These are phyloP conservation scores for Orcinus orca DNA, from an alignment of 2,113 vertebrate species.

Conservation along the genomic window DNA sequence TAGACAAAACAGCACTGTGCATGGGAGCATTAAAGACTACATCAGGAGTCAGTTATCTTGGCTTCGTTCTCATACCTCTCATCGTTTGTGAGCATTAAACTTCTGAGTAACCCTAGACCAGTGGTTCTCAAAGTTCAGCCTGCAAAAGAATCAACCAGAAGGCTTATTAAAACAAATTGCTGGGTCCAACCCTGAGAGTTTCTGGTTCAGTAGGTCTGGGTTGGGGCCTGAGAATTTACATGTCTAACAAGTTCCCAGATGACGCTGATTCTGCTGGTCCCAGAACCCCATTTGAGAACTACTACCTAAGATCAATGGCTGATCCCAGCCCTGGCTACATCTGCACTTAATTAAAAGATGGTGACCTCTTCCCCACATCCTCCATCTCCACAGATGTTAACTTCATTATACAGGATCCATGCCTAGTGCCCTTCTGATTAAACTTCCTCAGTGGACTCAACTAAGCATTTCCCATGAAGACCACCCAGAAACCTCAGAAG, in stretches of 20 bases:
- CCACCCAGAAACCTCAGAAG: constrained; percentile 68
- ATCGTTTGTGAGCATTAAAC: background rate
- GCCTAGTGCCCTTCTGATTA: constrained; percentile 71
- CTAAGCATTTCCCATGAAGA: constrained; percentile 74
- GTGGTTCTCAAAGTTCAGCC: background rate
- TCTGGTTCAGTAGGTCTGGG: background rate
- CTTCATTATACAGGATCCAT: constrained; percentile 62
- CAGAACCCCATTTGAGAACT: constrained; percentile 40
- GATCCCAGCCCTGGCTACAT: constrained; percentile 38
- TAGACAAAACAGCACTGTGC: background rate
- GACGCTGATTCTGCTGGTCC: background rate
- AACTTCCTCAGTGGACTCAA: constrained; percentile 62
- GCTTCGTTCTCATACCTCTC: background rate
- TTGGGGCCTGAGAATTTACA: background rate
- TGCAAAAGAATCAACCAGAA: background rate
- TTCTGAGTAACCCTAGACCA: background rate
- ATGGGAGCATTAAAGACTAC: background rate
- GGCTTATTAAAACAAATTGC: background rate
- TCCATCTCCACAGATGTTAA: constrained; percentile 68
- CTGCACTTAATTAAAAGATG: constrained; percentile 68
- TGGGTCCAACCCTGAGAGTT: background rate
- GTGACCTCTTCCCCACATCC: constrained; percentile 59
- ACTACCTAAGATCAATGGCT: constrained; percentile 17
- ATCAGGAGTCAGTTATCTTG: background rate
- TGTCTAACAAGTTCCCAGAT: constrained; percentile 37